A percentile compares a stretch with the other conserved stretches of the same genome.
Conservation (phyloP, 2,113 vertebrate genomes). For the Calyptommatus sinebrachiatus region DNA sequence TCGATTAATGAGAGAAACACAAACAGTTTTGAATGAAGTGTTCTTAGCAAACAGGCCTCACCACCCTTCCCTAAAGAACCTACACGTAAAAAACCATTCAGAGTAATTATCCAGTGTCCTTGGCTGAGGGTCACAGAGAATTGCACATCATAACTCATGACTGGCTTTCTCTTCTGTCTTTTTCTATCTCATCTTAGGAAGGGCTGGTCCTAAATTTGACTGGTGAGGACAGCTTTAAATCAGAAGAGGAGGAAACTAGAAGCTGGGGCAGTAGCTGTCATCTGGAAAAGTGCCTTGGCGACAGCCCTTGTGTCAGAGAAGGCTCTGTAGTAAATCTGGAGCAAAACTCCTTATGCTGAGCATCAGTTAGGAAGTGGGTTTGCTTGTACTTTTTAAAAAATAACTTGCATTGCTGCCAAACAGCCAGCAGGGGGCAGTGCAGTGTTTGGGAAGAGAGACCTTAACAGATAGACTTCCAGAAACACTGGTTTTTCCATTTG, state of each 20-base stretch:
- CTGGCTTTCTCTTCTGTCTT: slow-evolving; percentile 13
- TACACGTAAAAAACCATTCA: not conserved
- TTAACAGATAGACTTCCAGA: not conserved
- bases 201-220: slow-evolving; percentile 39
- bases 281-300: slow-evolving; percentile 13
- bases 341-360: slow-evolving; percentile 17
- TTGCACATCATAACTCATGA: not conserved
- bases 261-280: slow-evolving; percentile 12
- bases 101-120: not conserved
- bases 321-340: slow-evolving; percentile 31
- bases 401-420: slow-evolving; percentile 32
- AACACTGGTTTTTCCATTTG: not conserved
- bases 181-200: slow-evolving; percentile 29
- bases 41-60: not conserved
- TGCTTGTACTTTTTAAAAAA: slow-evolving; percentile 10
- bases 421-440: slow-evolving; percentile 65
- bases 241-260: slow-evolving; percentile 35
- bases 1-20: slow-evolving; percentile 4
- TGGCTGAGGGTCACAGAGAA: not conserved
- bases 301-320: slow-evolving; percentile 21
- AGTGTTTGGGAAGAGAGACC: slow-evolving; percentile 56
- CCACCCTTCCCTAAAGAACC: not conserved
- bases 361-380: not conserved
- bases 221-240: slow-evolving; percentile 43
- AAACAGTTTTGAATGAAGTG: not conserved